phyloP scores from a whole-genome alignment of 1,140 invertebrate genomes.

The Acyrthosiphon pisum region DNA sequence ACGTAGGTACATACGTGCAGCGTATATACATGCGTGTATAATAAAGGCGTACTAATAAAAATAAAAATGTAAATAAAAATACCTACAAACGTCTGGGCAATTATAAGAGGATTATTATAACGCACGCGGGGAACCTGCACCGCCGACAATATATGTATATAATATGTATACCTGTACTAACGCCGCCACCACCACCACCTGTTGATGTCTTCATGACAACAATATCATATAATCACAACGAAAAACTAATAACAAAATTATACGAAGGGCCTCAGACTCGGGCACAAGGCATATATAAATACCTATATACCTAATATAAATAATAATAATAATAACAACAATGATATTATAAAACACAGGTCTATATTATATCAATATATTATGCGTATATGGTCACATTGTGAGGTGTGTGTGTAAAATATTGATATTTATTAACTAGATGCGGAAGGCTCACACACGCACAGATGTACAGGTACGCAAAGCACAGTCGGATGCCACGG shows the following conservation, averaged over 20 bases:
- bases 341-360: background rate
- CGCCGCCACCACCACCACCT: background rate
- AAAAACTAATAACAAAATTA: conserved; percentile 26
- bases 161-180: background rate
- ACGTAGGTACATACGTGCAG: background rate
- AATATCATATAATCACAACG: background rate
- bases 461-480: background rate
- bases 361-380: background rate
- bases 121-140: background rate
- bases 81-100: conserved; percentile 1
- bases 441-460: background rate
- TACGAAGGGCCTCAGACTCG: background rate
- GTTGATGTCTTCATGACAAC: conserved; percentile 34
- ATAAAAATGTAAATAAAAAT: conserved; percentile 31
- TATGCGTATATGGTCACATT: background rate
- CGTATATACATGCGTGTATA: background rate
- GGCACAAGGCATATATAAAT: background rate
- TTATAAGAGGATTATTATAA: conserved; percentile 22
- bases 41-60: background rate
- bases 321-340: background rate
- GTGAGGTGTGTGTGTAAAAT: background rate
- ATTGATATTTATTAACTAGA: conserved; percentile 36
- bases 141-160: background rate
- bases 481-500: background rate
- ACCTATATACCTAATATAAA: background rate